These are phyloP conservation scores for Tetrapedia diversipes DNA, from an alignment of 2,888 invertebrate species.

Conservation along the genomic window DNA sequence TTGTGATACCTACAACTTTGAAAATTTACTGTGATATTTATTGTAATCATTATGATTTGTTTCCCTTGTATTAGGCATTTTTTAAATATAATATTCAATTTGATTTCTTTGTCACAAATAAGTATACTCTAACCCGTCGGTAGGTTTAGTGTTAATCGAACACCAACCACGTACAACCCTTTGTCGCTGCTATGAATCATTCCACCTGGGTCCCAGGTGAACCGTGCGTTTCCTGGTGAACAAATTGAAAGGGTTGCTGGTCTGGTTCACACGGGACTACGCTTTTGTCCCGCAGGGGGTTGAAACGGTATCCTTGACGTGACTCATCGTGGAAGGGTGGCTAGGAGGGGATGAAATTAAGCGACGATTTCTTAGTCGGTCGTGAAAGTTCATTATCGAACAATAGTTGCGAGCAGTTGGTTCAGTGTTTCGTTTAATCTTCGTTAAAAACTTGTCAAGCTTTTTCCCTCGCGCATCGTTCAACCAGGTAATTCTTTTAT, in stretches of 20 bases:
- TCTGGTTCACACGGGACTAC: conserved; percentile 17
- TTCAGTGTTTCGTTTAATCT: background rate
- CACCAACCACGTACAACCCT: too few species aligned
- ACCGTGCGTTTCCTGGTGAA: conserved; percentile 29
- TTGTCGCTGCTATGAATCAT: conserved; percentile 26
- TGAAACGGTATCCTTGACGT: conserved; percentile 57
- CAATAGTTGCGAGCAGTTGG: too few species aligned
- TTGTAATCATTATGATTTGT: too few species aligned
- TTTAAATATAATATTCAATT: too few species aligned
- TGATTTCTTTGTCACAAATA: too few species aligned
- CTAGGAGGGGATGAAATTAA: conserved; percentile 39
- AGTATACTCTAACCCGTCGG: too few species aligned
- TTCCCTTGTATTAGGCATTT: too few species aligned
- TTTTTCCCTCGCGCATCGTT: background rate
- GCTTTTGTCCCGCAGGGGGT: conserved; percentile 44
- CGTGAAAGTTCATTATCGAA: too few species aligned
- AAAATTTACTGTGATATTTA: too few species aligned
- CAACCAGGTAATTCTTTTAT: background rate
- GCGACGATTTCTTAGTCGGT: conserved; percentile 3
- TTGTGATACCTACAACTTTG: too few species aligned
- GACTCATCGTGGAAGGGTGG: conserved; percentile 55
- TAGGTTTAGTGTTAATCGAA: too few species aligned
- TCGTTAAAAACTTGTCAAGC: background rate
- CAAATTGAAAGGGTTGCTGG: conserved; percentile 29
- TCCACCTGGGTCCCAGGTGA: conserved; percentile 49